Evolutionary conservation across 2,113 vertebrate species (phyloP), one percentile per base, ranked within the genome.

Genomic region (Tyrannus savana): DNA sequence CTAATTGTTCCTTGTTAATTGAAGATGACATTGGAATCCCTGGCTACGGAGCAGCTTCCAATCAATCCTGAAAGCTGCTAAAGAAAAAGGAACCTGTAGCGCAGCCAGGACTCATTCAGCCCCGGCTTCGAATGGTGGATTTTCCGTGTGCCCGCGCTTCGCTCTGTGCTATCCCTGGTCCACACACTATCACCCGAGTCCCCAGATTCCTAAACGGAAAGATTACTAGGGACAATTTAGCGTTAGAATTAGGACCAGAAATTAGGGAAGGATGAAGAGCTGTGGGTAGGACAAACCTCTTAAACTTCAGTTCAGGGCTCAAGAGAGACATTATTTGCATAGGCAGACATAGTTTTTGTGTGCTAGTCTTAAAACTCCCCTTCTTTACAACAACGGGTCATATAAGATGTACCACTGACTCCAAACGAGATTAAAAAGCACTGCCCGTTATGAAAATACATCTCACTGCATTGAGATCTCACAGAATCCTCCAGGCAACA

Each of bases 1-100:
- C 98, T 98, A 98, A 99, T 99, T 99, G 98, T 99, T 99, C 98
- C 98, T 79, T 97, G 98, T 98, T 99, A 99, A 99, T 99, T 99
- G 98, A 97, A 98, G 98, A 96, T 98, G 99, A 99, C 98, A 99
- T 98, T 89, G 98, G 99, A 99, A 99, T 99, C 98, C 97, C 93
- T 91, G 98, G 96, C 97, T 97, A 97, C 93, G 97, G 93, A 98
- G 91, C 82, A 85, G 96, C 87, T 94, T 84, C 93, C 96, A 97
- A 94, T 96, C 94, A 95, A 58, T 73, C 83, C 93, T 90, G 91
- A 95, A 77, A 92, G 93, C 93, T 84, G 72, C 79, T 87, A 80
- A 85, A 94, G 91, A 87, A 92, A 87, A 91, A 85, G 62, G 82
- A 90, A 87, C 90, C 92, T 81, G 91, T 67, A 82, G 93, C 19